phyloP scores from a whole-genome alignment of 2,888 invertebrate genomes.

The Amblyjoppa proteus region DNA sequence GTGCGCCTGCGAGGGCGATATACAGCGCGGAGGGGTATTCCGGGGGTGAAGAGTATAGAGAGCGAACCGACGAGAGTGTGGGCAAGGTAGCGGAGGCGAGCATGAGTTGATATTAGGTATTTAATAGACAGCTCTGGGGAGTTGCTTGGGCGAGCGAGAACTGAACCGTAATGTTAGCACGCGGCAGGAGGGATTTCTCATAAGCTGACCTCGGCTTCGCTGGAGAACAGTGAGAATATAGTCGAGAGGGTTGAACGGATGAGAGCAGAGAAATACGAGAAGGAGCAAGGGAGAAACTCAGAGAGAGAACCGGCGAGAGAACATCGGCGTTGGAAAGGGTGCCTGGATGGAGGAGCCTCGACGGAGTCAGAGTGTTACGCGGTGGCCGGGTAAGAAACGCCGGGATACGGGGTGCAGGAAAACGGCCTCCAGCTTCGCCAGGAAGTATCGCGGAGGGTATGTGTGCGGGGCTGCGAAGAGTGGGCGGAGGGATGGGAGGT shows the following conservation, averaged over 20 bases:
- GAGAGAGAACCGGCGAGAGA: slow-evolving; percentile 12
- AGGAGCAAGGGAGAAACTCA: neutral
- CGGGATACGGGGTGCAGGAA: slow-evolving; percentile 24
- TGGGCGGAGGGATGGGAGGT: neutral
- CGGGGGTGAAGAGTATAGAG: slow-evolving; percentile 28
- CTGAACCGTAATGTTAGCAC: slow-evolving; percentile 79
- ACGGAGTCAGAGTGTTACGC: neutral
- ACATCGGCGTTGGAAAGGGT: slow-evolving; percentile 43
- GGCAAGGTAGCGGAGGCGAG: slow-evolving; percentile 46
- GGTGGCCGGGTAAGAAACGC: slow-evolving; percentile 14
- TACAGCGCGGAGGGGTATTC: slow-evolving; percentile 26
- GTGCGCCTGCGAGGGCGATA: slow-evolving; percentile 22
- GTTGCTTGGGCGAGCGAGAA: slow-evolving; percentile 77
- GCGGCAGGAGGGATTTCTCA: slow-evolving; percentile 81
- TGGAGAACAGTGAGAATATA: slow-evolving; percentile 72
- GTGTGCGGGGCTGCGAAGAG: neutral
- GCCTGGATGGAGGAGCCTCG: slow-evolving; percentile 37
- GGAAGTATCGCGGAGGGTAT: slow-evolving; percentile 46
- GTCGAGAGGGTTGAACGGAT: slow-evolving; percentile 71
- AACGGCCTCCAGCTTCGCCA: slow-evolving; percentile 42
- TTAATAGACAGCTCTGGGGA: slow-evolving; percentile 82
- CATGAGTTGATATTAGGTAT: slow-evolving; percentile 82
- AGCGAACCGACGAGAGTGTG: neutral
- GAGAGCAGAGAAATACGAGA: slow-evolving; percentile 38
- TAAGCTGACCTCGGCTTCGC: slow-evolving; percentile 78